Evolutionary conservation across 2,113 vertebrate species (phyloP).

Genomic region (Nyctereutes procyonoides): DNA sequence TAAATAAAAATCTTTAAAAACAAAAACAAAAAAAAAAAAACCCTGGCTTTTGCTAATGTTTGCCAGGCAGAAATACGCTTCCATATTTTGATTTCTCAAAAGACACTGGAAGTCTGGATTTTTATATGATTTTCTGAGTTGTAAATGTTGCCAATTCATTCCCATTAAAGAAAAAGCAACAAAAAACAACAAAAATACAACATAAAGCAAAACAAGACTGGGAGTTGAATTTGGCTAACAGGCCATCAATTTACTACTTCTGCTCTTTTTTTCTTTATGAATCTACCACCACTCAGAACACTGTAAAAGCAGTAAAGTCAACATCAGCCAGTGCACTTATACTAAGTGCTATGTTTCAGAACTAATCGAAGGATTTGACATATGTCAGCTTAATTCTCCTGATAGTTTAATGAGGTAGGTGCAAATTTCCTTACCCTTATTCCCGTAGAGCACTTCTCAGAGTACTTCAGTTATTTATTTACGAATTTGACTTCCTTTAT

Average conservation of each 20-base stretch:
- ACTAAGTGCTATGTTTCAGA: neutral
- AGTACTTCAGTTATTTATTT: neutral
- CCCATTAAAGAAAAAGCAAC: neutral
- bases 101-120: neutral
- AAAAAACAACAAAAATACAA: neutral
- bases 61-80: neutral
- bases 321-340: neutral
- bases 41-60: neutral
- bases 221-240: neutral
- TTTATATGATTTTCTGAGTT: conserved; percentile 10
- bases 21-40: neutral
- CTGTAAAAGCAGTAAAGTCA: neutral
- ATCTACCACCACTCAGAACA: neutral
- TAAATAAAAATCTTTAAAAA: no score
- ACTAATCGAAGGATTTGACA: neutral
- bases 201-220: neutral
- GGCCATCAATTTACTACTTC: neutral
- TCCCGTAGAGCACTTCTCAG: neutral
- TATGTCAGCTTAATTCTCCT: neutral
- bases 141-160: conserved; percentile 28
- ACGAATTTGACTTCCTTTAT: neutral
- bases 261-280: neutral
- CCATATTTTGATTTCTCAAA: neutral
- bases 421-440: neutral
- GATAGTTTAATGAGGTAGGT: neutral